Evolutionary conservation across 2,888 invertebrate genomes (phyloP).

Genomic region (Coenonympha glycerion): DNA sequence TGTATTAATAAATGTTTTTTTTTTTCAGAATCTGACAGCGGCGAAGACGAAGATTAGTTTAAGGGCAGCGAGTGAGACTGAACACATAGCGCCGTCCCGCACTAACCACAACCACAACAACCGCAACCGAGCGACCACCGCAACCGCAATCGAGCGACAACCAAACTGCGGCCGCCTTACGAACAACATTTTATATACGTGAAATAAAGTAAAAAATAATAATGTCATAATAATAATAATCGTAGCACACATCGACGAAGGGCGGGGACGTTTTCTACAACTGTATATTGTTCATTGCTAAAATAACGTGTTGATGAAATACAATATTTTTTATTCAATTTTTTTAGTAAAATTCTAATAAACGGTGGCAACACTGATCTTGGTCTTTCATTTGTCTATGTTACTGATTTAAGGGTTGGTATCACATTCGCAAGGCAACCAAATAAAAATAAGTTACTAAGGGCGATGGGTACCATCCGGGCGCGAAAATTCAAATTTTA

Average conservation of each 20-base stretch:
- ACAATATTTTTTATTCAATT: constrained; percentile 77
- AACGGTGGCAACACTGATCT: constrained; percentile 66
- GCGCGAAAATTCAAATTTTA: too few species aligned
- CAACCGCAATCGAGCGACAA: constrained; percentile 20
- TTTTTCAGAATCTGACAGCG: constrained; percentile 71
- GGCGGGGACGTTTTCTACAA: constrained; percentile 60
- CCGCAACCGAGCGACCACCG: constrained; percentile 26
- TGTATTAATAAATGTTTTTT: too few species aligned
- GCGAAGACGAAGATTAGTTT: constrained; percentile 73
- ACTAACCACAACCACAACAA: constrained; percentile 23
- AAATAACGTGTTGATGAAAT: constrained; percentile 72
- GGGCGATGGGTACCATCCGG: too few species aligned
- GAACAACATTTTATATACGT: background rate
- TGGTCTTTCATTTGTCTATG: constrained; percentile 39
- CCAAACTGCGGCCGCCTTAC: constrained; percentile 9
- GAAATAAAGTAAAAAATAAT: constrained; percentile 35
- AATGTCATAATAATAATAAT: constrained; percentile 39
- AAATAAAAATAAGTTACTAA: too few species aligned
- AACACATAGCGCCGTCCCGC: constrained; percentile 36
- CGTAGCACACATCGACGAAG: constrained; percentile 40
- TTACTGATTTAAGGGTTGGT: background rate
- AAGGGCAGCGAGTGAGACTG: constrained; percentile 74
- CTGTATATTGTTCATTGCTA: constrained; percentile 72
- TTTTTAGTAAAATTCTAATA: constrained; percentile 74
- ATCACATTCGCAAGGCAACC: too few species aligned